Evolutionary conservation across 64 coral and sea anemone genomes (phyloP), one percentile per base, ranked within the genome.

Genomic region (Actinia tenebrosa): DNA sequence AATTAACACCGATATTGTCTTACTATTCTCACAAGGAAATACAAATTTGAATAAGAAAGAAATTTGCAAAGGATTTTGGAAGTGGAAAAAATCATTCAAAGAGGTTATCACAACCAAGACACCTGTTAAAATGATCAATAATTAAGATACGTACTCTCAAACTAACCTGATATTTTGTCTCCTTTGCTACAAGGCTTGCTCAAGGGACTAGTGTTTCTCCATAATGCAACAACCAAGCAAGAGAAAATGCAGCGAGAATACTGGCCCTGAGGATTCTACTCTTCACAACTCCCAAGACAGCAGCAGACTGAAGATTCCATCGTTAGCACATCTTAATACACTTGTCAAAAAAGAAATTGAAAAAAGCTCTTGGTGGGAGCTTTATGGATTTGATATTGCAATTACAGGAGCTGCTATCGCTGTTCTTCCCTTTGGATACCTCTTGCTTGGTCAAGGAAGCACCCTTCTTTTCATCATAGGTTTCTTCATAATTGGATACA

Each of bases 311-410:
- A 85, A 85, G 53, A 64, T 85, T 13, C 83, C 83, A 9, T 85
- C 83, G 1, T 17, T 22, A 45, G 30, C 54, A 4, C 83, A 85
- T 85, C 83, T 85, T 5, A 59, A 43, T 45, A 53, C 25, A 22
- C 26, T 85, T 16, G 56, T 85, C 18, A 85, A 61, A 26, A 63
- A 85, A 62, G 83, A 44, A 45, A 64, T 85, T n/a, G 52, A 63
- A 85, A 19, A 63, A 45, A 93, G 86, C 26, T 91, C 82, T 26
- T 98, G 95, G 95, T 98, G 95, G 95, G 95, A 98, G 17, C 86
- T 93, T 23, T 91, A 98, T 83, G 95, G 95, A 14, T 16, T 94
- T 83, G 95, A 98, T 56, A 71, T 98, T 14, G 53, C 89, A 4
- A 84, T 94, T 4, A 78, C 91, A 66, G 63, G 55, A 22, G 17